These are phyloP conservation scores for Rhopalosiphum maidis DNA, from an alignment of 1,140 invertebrate genomes.

Conservation along the genomic window DNA sequence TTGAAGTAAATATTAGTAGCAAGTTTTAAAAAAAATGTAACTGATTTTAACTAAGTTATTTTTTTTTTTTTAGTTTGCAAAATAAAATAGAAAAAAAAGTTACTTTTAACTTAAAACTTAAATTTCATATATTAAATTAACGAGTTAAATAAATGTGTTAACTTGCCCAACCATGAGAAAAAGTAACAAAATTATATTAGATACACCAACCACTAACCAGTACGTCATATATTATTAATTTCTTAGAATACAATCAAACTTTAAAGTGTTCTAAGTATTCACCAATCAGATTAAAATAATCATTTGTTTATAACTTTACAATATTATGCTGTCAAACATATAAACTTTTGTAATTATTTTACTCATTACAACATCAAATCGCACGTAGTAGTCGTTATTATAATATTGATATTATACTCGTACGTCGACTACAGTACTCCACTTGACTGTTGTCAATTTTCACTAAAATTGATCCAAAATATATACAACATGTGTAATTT, in stretches of 20 bases:
- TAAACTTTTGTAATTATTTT: not conserved
- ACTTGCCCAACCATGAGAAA: too few species aligned
- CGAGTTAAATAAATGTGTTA: too few species aligned
- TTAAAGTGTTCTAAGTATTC: not conserved
- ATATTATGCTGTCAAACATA: not conserved
- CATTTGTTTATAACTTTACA: not conserved
- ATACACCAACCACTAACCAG: not conserved
- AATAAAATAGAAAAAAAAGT: too few species aligned
- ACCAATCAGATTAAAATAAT: not conserved
- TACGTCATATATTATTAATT: not conserved
- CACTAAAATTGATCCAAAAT: too few species aligned
- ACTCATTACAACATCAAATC: not conserved
- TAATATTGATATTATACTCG: not conserved
- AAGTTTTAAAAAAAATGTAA: not conserved
- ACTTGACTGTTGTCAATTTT: too few species aligned
- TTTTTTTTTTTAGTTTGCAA: too few species aligned
- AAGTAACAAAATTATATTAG: too few species aligned
- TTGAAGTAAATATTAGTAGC: not conserved
- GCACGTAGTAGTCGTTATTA: not conserved
- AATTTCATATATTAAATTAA: too few species aligned
- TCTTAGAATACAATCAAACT: not conserved
- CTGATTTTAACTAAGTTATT: not conserved
- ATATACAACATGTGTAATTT: too few species aligned
- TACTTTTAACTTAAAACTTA: too few species aligned
- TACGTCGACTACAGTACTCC: not conserved